These are phyloP conservation scores for Thalassoma bifasciatum DNA, from an alignment of 2,113 vertebrate species.

Conservation along the genomic window DNA sequence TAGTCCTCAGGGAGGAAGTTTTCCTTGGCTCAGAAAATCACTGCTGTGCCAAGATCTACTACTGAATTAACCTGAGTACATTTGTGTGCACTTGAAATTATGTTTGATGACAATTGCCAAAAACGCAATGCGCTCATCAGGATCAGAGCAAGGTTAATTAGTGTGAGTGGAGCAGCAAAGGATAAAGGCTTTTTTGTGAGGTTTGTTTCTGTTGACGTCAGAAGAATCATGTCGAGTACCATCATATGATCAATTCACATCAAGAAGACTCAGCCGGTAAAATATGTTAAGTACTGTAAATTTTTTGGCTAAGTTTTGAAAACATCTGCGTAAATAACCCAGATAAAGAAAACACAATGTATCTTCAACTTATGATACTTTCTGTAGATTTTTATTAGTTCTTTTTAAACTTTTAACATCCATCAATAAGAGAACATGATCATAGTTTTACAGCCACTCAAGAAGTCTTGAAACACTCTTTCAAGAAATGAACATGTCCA, in stretches of 20 bases:
- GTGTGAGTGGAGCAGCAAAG: not conserved
- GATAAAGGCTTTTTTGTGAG: not conserved
- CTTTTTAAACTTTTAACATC: not conserved
- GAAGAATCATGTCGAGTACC: not conserved
- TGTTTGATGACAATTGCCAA: slow-evolving; percentile 8
- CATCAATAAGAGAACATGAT: not conserved
- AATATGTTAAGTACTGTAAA: too few species aligned
- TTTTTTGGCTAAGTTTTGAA: too few species aligned
- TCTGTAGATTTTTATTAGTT: not conserved
- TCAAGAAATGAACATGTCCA: not conserved
- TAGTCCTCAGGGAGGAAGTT: slow-evolving; percentile 22
- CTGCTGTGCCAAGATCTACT: slow-evolving; percentile 17
- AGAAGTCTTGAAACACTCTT: not conserved
- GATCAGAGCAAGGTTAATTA: slow-evolving; percentile 8
- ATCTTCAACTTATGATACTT: not conserved
- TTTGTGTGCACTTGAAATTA: slow-evolving; percentile 25
- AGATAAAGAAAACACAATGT: too few species aligned
- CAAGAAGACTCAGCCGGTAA: too few species aligned
- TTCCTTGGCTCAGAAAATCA: slow-evolving; percentile 37
- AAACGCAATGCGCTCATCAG: not conserved
- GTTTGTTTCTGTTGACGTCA: not conserved
- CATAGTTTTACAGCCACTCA: slow-evolving; percentile 1
- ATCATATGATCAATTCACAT: too few species aligned
- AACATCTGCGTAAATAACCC: too few species aligned
- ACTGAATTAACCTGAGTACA: slow-evolving; percentile 13